A percentile compares a stretch with the other conserved stretches of the same genome.
phyloP scores from a whole-genome alignment of 2,888 invertebrate species.

The Dioctria linearis region DNA sequence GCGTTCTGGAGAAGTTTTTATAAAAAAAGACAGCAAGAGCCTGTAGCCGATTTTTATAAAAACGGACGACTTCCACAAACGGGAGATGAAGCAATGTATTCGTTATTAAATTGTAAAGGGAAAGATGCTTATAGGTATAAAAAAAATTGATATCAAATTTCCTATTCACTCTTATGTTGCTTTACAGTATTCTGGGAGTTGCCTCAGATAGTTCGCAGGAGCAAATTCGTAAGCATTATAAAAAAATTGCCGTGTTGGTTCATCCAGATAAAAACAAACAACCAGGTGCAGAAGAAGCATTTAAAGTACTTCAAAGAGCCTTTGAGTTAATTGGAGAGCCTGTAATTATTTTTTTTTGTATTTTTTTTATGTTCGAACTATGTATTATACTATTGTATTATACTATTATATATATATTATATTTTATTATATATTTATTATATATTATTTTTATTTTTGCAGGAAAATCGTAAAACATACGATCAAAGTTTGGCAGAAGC shows the following conservation, averaged over 20 bases:
- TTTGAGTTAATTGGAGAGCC: conserved; percentile 95
- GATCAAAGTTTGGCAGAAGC: conserved; percentile 82
- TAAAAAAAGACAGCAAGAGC: conserved; percentile 71
- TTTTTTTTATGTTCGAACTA: conserved; percentile 24
- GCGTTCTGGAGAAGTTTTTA: conserved; percentile 69
- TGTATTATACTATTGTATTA: too few species aligned
- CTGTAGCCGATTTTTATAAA: conserved; percentile 66
- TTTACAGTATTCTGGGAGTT: conserved; percentile 86
- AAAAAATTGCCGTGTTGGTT: conserved; percentile 92
- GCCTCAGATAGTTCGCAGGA: conserved; percentile 91
- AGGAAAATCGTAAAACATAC: conserved; percentile 84
- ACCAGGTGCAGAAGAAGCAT: conserved; percentile 96
- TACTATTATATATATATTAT: background rate
- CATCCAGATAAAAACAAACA: conserved; percentile 97
- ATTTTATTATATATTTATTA: conserved; percentile 25
- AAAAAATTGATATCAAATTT: background rate
- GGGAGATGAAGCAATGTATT: conserved; percentile 95
- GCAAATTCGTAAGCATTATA: conserved; percentile 94
- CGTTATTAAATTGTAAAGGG: conserved; percentile 92
- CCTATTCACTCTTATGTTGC: background rate
- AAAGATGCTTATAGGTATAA: conserved; percentile 93
- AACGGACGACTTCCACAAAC: conserved; percentile 81
- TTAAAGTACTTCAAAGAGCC: conserved; percentile 94
- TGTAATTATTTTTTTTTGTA: conserved; percentile 70
- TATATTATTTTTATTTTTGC: conserved; percentile 57